Evolutionary conservation across 2,888 invertebrate genomes (phyloP).

Genomic region (Aphrophora alni): DNA sequence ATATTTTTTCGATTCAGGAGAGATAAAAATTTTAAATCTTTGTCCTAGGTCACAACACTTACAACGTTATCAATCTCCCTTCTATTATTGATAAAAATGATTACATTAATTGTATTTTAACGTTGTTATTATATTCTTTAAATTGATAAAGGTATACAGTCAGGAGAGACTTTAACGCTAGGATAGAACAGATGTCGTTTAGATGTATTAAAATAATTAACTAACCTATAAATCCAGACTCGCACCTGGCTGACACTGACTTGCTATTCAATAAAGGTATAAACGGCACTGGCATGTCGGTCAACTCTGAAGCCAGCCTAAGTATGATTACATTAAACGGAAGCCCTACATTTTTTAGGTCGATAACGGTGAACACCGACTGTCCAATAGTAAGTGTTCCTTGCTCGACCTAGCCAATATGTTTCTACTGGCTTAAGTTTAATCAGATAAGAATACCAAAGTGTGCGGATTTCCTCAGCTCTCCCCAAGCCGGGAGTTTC

Average conservation of each 20-base stretch:
- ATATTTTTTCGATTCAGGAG: no score
- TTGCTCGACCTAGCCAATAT: background rate
- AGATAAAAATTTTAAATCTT: no score
- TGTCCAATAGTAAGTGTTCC: background rate
- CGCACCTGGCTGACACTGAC: background rate
- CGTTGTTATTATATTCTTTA: no score
- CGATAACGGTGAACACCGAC: background rate
- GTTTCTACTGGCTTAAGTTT: no score
- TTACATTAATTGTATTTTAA: no score
- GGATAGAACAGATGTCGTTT: background rate
- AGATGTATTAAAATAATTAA: no score
- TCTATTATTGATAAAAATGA: no score
- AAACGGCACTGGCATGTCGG: background rate
- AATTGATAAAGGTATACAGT: no score
- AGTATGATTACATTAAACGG: background rate
- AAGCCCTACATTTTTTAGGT: background rate
- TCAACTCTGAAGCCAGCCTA: background rate
- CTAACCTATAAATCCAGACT: no score
- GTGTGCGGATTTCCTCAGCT: background rate
- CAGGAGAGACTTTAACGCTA: background rate
- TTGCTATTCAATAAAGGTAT: background rate
- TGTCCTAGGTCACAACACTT: no score
- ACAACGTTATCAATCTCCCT: no score
- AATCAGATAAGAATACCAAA: background rate
- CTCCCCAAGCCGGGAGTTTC: no score